Evolutionary conservation across 2,888 invertebrate genomes (phyloP), one percentile per base, ranked within the genome.

Genomic region (Callosobruchus maculatus): DNA sequence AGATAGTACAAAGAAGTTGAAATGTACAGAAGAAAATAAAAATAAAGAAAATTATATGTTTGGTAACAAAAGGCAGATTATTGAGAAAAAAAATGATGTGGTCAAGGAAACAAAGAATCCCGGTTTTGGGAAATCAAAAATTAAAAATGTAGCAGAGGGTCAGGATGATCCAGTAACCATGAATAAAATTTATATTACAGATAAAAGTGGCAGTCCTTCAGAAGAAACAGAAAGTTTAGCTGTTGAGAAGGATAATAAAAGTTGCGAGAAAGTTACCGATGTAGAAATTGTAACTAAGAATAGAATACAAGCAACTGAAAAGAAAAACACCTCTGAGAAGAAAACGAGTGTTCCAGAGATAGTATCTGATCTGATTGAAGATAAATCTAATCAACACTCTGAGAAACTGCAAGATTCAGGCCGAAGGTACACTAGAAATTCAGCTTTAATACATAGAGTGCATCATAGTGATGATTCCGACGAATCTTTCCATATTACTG

Each of bases 401-500:
- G 72, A 68, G 20, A 67, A 26, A 68, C 70, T 49, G 7, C 74
- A 74, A 18, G 77, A 78, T 21, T 49, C 31, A n/a, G 70, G 74
- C 18, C 72, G 75, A 76, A 74, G 82, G n/a, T 78, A 78, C 72
- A 82, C 81, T 1, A 77, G 82, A 68, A 78, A 80, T 68, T 78
- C 79, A 20, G 73, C 75, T 49, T 5, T 49, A 49, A 1, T 18
- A 49, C 49, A 49, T 1, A 49, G 1, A 49, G 13, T 13, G 7
- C 49, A 78, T 9, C 75, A 79, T 18, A 78, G 75, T 73, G 79
- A 82, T 73, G 83, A 82, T 73, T 83, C 83, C 2, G 83, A 84
- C 74, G 81, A 82, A 75, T 82, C 82, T 0, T 82, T 82, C 73
- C 80, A 80, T 49, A 74, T 79, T 4, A 81, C 83, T 66, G 76